Evolutionary conservation across 2,797 vertebrate species (phyloP).

Genomic region (Clamator glandarius): DNA sequence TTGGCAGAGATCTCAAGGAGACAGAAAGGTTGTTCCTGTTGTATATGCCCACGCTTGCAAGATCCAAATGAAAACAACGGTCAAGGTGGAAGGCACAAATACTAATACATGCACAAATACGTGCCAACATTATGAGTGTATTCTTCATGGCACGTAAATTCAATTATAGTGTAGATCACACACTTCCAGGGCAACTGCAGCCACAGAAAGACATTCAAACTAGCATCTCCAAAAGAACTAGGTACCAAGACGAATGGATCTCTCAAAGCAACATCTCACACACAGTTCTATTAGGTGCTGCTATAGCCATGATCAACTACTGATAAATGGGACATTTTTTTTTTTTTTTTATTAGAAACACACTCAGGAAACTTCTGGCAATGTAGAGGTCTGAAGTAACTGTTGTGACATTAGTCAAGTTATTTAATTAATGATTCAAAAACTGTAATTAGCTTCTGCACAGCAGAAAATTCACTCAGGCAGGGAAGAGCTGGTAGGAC

Average conservation of each 20-base stretch:
- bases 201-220: neutral
- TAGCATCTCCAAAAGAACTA: fast-evolving
- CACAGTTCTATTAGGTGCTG: neutral
- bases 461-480: neutral
- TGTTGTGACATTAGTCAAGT: neutral
- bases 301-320: neutral
- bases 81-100: neutral
- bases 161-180: fast-evolving
- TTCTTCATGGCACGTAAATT: fast-evolving
- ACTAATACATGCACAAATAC: no score
- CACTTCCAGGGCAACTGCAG: neutral
- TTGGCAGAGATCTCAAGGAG: neutral
- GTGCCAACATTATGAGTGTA: fast-evolving
- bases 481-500: neutral
- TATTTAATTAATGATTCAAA: neutral
- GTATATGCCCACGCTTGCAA: neutral
- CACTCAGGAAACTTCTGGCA: neutral
- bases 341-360: neutral
- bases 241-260: neutral
- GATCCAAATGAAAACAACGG: neutral
- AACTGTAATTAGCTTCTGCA: neutral
- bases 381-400: fast-evolving
- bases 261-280: neutral
- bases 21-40: neutral
- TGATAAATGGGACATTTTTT: neutral